Percentiles rank a stretch among this genome's conserved stretches.
Conservation (phyloP, 1,140 invertebrate genomes). For the Conopomorpha cramerella region DNA sequence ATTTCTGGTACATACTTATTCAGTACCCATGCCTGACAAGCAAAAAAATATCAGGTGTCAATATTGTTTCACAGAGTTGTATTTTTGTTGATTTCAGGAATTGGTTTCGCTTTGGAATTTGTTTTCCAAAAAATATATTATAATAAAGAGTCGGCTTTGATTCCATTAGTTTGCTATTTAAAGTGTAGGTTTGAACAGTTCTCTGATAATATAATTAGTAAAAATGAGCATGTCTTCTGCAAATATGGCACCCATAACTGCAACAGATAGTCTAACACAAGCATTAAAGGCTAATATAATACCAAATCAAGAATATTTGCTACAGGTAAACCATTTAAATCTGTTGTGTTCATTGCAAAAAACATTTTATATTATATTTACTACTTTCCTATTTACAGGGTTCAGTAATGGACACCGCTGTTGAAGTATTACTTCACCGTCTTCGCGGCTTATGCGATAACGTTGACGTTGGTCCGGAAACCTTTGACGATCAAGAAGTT, state of each 20-base stretch:
- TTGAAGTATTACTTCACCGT: slow-evolving; percentile 90
- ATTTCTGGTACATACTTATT: too few species aligned
- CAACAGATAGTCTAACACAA: slow-evolving; percentile 76
- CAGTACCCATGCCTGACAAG: too few species aligned
- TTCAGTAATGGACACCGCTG: slow-evolving; percentile 87
- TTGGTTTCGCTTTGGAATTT: too few species aligned
- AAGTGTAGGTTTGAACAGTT: too few species aligned
- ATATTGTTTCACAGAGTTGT: too few species aligned
- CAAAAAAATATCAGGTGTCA: too few species aligned
- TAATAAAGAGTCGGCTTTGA: too few species aligned
- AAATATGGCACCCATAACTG: slow-evolving; percentile 63
- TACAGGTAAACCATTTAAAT: slow-evolving; percentile 63
- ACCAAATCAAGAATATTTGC: slow-evolving; percentile 87
- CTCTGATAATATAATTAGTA: too few species aligned
- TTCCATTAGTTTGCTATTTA: too few species aligned
- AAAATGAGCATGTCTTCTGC: slow-evolving; percentile 28
- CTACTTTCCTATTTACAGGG: slow-evolving; percentile 54
- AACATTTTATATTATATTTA: not conserved
- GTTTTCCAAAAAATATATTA: too few species aligned
- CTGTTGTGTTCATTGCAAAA: not conserved
- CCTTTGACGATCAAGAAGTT: slow-evolving; percentile 90
- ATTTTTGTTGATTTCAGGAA: too few species aligned
- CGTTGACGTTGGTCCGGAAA: slow-evolving; percentile 87
- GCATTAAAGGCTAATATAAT: slow-evolving; percentile 83
- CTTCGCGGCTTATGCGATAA: slow-evolving; percentile 93